Evolutionary conservation across 2,113 vertebrate genomes (phyloP), one percentile per base, ranked within the genome.

Genomic region (Gallinago paraguaiae): DNA sequence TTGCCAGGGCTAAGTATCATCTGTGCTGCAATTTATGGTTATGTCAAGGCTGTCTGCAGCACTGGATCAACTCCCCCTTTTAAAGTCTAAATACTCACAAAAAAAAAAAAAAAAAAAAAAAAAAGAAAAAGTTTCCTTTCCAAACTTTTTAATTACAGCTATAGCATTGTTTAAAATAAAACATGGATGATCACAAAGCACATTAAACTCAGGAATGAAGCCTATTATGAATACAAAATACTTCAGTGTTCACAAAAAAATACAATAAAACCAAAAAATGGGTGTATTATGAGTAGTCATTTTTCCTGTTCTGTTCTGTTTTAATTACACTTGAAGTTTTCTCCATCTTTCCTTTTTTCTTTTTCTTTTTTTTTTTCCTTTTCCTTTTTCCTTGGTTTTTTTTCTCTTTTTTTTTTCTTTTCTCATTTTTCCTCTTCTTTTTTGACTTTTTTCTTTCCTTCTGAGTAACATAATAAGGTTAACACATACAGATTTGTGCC

Each of bases 201-300:
- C 17, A 4, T 64, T 76, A 50, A 46, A 48, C 8, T 69, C 30
- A 56, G 39, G 16, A 86, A 82, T n/a, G 2, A 71, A 92, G 5
- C 5, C 15, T n/a, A 24, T 24, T 41, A 82, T 37, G 51, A 85
- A 43, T 10, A 59, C 3, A 57, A 79, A 88, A 69, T 51, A 0
- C 43, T 65, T 69, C 45, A 28, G 5, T 18, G 8, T 69, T 56
- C 35, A 56, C 5, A 76, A 80, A 67, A 74, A 82, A 25, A 41
- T 0, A 16, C 51, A 41, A 63, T 2, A 48, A 54, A 48, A n/a
- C 2, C 11, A 65, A n/a, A 81, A 45, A 19, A 2, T n/a, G n/a
- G 0, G 0, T 54, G 8, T 10, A 16, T 37, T 71, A 18, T 14
- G 11, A 57, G 5, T 46, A 5, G 3, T 50, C 2, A 3, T 59